A percentile compares a stretch with the other conserved stretches of the same genome.
Conservation (phyloP, 2,113 vertebrate species). For the Platichthys stellatus region DNA sequence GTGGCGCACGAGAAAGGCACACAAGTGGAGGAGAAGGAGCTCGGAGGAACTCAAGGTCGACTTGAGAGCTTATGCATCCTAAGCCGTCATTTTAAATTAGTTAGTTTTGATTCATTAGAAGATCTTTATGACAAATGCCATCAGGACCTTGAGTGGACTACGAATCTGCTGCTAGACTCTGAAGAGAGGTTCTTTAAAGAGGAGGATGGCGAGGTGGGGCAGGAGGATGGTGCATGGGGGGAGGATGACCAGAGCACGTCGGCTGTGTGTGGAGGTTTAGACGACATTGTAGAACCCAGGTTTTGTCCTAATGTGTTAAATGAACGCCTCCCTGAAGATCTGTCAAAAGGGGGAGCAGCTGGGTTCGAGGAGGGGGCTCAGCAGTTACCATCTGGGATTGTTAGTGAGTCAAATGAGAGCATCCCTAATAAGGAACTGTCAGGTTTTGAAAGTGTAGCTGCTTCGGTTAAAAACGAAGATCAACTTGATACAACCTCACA, state of each 20-base stretch:
- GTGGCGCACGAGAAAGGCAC: conserved; percentile 91
- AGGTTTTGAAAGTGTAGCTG: conserved; percentile 4
- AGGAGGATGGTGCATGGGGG: neutral
- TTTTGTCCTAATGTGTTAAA: conserved; percentile 11
- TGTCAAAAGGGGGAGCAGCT: conserved; percentile 1
- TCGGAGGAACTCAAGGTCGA: conserved; percentile 77
- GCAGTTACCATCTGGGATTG: neutral
- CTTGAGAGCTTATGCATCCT: conserved; percentile 88
- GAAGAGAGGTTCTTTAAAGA: conserved; percentile 87
- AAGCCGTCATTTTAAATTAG: conserved; percentile 88
- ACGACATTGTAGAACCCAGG: neutral
- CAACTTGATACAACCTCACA: conserved; percentile 10
- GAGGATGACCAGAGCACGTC: neutral
- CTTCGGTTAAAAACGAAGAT: conserved; percentile 7
- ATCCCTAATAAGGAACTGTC: neutral
- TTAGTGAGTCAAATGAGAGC: conserved; percentile 5
- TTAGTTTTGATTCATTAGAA: conserved; percentile 90
- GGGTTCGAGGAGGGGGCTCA: conserved; percentile 5
- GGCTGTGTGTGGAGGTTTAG: conserved; percentile 15
- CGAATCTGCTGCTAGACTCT: conserved; percentile 93
- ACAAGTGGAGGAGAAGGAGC: conserved; percentile 90
- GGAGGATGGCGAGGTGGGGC: conserved; percentile 75
- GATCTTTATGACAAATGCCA: conserved; percentile 97
- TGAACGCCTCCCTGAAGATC: conserved; percentile 6
- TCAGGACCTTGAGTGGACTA: conserved; percentile 94